phyloP scores from a whole-genome alignment of 2,797 vertebrate species.

The Aeoliscus strigatus region DNA sequence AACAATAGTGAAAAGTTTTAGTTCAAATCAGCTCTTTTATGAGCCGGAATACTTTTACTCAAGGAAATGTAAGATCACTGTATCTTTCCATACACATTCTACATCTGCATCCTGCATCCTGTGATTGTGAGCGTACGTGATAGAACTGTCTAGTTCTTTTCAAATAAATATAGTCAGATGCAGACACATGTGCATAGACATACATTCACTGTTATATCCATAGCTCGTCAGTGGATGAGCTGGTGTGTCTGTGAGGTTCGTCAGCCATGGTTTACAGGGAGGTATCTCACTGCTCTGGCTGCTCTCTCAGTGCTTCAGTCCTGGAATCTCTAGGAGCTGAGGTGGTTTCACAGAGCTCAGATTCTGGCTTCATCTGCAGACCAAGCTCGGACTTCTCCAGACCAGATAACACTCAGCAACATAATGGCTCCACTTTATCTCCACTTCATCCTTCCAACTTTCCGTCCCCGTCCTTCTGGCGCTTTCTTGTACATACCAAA shows the following conservation, averaged over 20 bases:
- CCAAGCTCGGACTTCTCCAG: slow-evolving; percentile 32
- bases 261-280: slow-evolving; percentile 14
- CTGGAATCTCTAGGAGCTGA: slow-evolving; percentile 27
- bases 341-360: slow-evolving; percentile 35
- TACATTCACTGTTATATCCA: no score
- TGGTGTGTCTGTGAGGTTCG: slow-evolving; percentile 14
- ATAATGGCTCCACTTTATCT: slow-evolving; percentile 51
- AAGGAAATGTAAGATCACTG: no score
- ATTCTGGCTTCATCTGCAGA: slow-evolving; percentile 40
- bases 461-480: slow-evolving; percentile 15
- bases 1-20: no score
- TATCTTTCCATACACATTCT: no score
- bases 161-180: no score
- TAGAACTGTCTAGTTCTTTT: no score
- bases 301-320: slow-evolving; percentile 25
- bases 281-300: slow-evolving; percentile 24
- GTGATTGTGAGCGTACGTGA: no score
- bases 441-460: slow-evolving; percentile 33
- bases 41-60: no score
- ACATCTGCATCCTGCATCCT: no score
- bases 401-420: slow-evolving; percentile 43
- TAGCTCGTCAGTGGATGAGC: slow-evolving; percentile 11
- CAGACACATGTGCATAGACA: no score
- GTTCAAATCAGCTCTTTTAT: no score
- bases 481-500: slow-evolving; percentile 33